These are phyloP conservation scores for Drosophila parvula DNA, from an alignment of 1,140 invertebrate species.

Conservation along the genomic window DNA sequence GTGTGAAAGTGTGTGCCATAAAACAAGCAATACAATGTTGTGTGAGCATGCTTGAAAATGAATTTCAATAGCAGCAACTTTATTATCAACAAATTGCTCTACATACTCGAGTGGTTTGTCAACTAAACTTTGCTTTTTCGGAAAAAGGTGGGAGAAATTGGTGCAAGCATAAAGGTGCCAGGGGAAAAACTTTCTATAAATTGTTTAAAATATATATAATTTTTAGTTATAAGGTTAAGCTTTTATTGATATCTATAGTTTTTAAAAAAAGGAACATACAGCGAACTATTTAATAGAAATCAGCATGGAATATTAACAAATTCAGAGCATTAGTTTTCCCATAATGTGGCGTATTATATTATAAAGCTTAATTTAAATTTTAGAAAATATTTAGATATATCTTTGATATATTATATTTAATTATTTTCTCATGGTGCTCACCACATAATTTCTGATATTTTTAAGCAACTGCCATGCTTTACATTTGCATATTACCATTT, in stretches of 20 bases:
- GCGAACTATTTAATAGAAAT: not conserved
- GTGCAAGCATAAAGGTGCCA: not conserved
- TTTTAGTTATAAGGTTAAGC: no score
- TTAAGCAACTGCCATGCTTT: not conserved
- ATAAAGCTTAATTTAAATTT: not conserved
- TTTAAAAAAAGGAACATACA: not conserved
- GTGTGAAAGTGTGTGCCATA: slow-evolving; percentile 38
- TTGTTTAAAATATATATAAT: not conserved
- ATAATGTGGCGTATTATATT: not conserved
- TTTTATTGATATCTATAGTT: no score
- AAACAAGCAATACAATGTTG: slow-evolving; percentile 55
- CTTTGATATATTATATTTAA: not conserved
- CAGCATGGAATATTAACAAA: not conserved
- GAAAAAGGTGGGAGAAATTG: not conserved
- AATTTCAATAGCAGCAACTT: slow-evolving; percentile 36
- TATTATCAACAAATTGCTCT: slow-evolving; percentile 50
- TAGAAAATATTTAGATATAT: not conserved
- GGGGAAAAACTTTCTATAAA: not conserved
- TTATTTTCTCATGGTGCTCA: not conserved
- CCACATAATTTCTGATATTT: not conserved
- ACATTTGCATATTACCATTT: slow-evolving; percentile 1
- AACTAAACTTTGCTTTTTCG: slow-evolving; percentile 25
- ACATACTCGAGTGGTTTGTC: slow-evolving; percentile 42
- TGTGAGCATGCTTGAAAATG: slow-evolving; percentile 38
- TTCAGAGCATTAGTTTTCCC: not conserved